phyloP scores from a whole-genome alignment of 2,797 vertebrate genomes.

The Ciconia nigra region DNA sequence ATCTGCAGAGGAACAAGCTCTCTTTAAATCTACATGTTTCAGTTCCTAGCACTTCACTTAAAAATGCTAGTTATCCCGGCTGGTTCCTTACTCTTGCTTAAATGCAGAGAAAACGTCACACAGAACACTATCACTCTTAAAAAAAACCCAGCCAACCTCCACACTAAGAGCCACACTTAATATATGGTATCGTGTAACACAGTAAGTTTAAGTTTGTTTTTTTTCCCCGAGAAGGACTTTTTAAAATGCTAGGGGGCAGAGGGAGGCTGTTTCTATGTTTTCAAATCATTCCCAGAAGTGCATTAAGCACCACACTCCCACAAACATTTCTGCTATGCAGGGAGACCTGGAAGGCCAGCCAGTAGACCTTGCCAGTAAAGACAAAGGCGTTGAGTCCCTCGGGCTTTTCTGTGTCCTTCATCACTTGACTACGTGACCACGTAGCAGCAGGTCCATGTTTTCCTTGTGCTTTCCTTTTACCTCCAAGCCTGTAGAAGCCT shows the following conservation, averaged over 20 bases:
- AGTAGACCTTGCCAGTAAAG: neutral
- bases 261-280: neutral
- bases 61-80: slow-evolving; percentile 53
- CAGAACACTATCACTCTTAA: neutral
- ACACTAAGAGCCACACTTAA: neutral
- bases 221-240: neutral
- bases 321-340: neutral
- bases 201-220: neutral
- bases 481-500: neutral
- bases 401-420: neutral
- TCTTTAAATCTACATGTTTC: slow-evolving; percentile 77
- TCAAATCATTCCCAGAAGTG: neutral
- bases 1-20: slow-evolving; percentile 75
- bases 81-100: slow-evolving; percentile 29
- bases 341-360: neutral
- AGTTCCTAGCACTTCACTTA: slow-evolving; percentile 66
- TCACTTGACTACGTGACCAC: neutral
- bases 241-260: neutral
- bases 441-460: neutral
- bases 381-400: neutral
- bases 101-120: neutral
- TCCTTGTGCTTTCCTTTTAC: neutral
- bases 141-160: neutral
- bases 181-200: neutral
- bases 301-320: neutral